Base-by-base conservation (phyloP, 2,888 invertebrate species). In the Antitype chi region DNA sequence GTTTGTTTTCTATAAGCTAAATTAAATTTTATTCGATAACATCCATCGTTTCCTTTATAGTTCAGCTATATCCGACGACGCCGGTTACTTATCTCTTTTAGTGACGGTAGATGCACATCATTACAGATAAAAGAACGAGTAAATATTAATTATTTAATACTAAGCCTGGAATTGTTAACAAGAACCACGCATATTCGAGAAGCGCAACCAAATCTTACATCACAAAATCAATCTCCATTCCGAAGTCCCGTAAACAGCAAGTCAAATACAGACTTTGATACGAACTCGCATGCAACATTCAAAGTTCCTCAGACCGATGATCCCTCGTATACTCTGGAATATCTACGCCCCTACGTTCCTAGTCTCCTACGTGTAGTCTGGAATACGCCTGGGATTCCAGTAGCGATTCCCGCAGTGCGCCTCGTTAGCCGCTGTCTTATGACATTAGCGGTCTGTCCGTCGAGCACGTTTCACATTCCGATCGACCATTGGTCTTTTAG, bases 361-460 rank as follows among this genome's bases (percentile, higher is more conserved):
- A 80, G 62, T 28, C 53, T 55, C 68, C 60, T 73, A 81, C 71
- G 70, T 80, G 63, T 60, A 81, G 76, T 75, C 76, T 82, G 79
- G 63, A 43, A 81, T 74, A 84, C 76, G 78, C 75, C 78, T 67
- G 85, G 86, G 87, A 87, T 86, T 87, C 85, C 81, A 82, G 84
- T 84, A 86, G 88, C 84, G 85, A 91, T 92, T 92, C 92, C 91
- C 90, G 85, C 87, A 89, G 89, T 90, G 92, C 90, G 87, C 88
- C 92, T 94, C 92, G 93, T 95, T 94, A 94, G 92, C 84, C 88
- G 82, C 91, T 91, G 94, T 92, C 94, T 94, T 94, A 94, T 93
- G 93, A 93, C 93, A 93, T 95, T 94, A 94, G 93, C 90, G 93
- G 91, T 91, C 90, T 89, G 90, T 85, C 82, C 77, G 80, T 70